Base-by-base conservation (phyloP, 2,113 vertebrate genomes). In the Dendropsophus ebraccatus region DNA sequence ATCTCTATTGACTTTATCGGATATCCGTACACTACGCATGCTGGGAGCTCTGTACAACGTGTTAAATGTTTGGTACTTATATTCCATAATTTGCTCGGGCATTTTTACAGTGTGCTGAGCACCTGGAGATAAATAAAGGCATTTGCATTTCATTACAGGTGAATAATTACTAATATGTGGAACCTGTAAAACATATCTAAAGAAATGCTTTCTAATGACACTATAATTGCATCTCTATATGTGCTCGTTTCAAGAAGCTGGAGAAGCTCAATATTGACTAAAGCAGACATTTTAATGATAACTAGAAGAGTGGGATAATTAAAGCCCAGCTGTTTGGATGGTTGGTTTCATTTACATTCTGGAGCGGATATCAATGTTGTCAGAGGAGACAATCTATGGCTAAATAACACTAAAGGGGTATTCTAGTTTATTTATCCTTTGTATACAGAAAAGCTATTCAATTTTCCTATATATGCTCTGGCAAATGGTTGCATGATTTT, bases 201-300 rank as follows among this genome's bases (percentile, higher is more conserved):
- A 80, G 54, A 45, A 41, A 80, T 58, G 35, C 54, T 16, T 80
- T 17, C 58, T 80, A 41, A 80, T 49, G 47, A 23, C 77, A 80
- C 54, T 60, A 58, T 37, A 56, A 80, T 60, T 45, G n/a, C 13
- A 81, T 37, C 13, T 65, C 10, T 62, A 41, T 62, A 45, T 32
- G n/a, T 47, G 23, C 47, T 81, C 79, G 67, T 67, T 30, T 67
- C 65, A 81, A 67, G 56, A 28, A 67, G 25, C n/a, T 37, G 65
- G 23, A 28, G 60, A 81, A 45, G 41, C 58, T 81, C 25, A 67
- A 28, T 67, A 81, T 81, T 81, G 60, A 81, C 58, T 67, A 30
- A 21, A 49, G 41, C 16, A 81, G 25, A 19, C n/a, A 37, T 45
- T 62, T 56, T n/a, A 80, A 32, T 45, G 32, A 37, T 80, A n/a